Base-by-base conservation (phyloP, 64 coral and sea anemone genomes). In the Exaiptasia diaphana region DNA sequence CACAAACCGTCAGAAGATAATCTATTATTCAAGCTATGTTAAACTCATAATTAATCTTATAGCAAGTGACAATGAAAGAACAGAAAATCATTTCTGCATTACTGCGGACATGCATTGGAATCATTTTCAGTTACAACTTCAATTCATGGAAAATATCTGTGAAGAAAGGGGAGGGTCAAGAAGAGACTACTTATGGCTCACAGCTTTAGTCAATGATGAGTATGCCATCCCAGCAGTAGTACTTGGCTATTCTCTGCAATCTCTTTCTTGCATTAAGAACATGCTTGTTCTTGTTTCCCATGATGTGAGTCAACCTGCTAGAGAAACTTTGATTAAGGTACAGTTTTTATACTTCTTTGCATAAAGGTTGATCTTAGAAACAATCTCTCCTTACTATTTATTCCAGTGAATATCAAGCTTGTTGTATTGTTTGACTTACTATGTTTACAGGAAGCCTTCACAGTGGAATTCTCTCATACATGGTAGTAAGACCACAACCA, bases 141-240 rank as follows among this genome's bases (percentile, higher is more conserved):
- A 31, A n/a, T 80, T 56, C 30, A 71, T 26, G 25, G 58, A 88
- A 22, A 32, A 73, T 0, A 61, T 49, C 29, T 88, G 85, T 17
- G 35, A 62, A 36, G 38, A 30, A 39, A 80, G 58, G 18, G 61
- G 32, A 23, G 18, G 25, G 1, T 1, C 62, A n/a, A 8, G 62
- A 26, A 72, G 55, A 29, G 50, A 88, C n/a, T 72, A 78, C 8
- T 55, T 76, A 21, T 88, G 85, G 85, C 75, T 88, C 4, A 79
- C 85, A 22, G 85, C 50, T 4, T 26, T 88, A 40, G 85, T 88
- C 0, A 88, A 88, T 26, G 85, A 88, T 61, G 75, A 38, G 10
- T 80, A 71, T 46, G 76, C 68, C 4, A 20, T 71, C 2, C 85
- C 85, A 22, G 58, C 75, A 14, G 15, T 88, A 21, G 85, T 88